Evolutionary conservation across 2,888 invertebrate genomes (phyloP).

Genomic region (Eristalinus sepulchralis): DNA sequence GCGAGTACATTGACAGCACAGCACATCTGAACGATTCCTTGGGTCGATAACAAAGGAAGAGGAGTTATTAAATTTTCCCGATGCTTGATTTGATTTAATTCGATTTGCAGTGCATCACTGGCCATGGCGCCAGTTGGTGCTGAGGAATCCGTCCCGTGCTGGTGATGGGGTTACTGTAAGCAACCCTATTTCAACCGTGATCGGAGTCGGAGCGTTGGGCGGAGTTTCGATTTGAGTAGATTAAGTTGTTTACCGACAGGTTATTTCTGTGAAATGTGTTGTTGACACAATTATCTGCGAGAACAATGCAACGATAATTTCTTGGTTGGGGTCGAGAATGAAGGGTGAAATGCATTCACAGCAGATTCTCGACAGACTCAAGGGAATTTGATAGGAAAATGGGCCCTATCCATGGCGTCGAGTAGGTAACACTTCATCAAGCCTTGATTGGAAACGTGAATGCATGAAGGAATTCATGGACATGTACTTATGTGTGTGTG

Average conservation of each 20-base stretch:
- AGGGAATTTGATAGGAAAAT: neutral
- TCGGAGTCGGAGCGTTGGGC: neutral
- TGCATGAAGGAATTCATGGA: too few relatives aligned
- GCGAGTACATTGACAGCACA: neutral
- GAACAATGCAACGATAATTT: neutral
- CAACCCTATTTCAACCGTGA: constrained; percentile 49
- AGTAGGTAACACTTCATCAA: neutral
- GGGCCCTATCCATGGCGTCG: neutral
- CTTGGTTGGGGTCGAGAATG: constrained; percentile 7
- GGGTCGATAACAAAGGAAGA: constrained; percentile 61
- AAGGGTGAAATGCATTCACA: neutral
- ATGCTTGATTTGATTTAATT: constrained; percentile 70
- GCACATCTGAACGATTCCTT: constrained; percentile 38
- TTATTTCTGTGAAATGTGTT: constrained; percentile 47
- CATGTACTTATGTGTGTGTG: neutral
- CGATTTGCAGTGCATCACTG: constrained; percentile 61
- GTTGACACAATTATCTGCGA: constrained; percentile 56
- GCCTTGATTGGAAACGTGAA: neutral
- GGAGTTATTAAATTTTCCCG: constrained; percentile 67
- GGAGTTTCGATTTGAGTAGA: constrained; percentile 59
- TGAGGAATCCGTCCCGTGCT: constrained; percentile 36
- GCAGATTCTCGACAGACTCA: neutral
- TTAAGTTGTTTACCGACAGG: constrained; percentile 58
- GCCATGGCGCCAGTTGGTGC: constrained; percentile 48
- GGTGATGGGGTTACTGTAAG: neutral